Conservation (phyloP, 2,888 invertebrate genomes). For the Lithosia quadra region DNA sequence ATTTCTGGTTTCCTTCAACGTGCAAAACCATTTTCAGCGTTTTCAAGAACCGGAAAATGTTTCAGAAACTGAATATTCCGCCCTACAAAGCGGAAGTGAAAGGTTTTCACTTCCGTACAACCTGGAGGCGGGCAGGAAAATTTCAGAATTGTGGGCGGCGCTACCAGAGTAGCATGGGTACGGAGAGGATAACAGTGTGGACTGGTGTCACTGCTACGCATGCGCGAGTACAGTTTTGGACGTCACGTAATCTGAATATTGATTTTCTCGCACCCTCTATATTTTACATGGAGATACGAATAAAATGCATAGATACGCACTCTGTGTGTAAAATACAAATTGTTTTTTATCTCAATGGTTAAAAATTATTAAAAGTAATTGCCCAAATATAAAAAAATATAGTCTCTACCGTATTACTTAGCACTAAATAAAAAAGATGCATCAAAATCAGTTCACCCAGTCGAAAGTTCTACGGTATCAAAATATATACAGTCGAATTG, state of each 20-base stretch:
- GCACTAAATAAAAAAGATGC: no score
- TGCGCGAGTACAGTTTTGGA: slow-evolving; percentile 4
- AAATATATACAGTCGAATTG: no score
- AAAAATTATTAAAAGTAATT: no score
- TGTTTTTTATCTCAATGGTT: no score
- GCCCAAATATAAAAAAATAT: no score
- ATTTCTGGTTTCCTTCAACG: not conserved
- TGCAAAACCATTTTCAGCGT: not conserved
- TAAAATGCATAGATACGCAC: not conserved
- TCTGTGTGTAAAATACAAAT: no score
- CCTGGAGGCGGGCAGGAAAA: slow-evolving; percentile 82
- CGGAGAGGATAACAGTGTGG: slow-evolving; percentile 44
- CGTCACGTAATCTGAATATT: not conserved
- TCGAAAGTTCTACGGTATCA: no score
- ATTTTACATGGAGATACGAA: not conserved
- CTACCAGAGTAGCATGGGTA: slow-evolving; percentile 69
- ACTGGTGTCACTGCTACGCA: not conserved
- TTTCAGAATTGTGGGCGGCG: slow-evolving; percentile 84
- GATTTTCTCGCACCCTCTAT: slow-evolving; percentile 5
- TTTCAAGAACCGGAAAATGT: slow-evolving; percentile 26
- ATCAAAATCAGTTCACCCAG: no score
- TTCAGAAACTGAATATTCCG: slow-evolving; percentile 55
- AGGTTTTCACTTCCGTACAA: slow-evolving; percentile 73
- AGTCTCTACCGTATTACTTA: no score
- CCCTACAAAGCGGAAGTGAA: slow-evolving; percentile 75